These are phyloP conservation scores for Sardinella longiceps DNA, from an alignment of 2,797 vertebrate genomes.

Conservation along the genomic window DNA sequence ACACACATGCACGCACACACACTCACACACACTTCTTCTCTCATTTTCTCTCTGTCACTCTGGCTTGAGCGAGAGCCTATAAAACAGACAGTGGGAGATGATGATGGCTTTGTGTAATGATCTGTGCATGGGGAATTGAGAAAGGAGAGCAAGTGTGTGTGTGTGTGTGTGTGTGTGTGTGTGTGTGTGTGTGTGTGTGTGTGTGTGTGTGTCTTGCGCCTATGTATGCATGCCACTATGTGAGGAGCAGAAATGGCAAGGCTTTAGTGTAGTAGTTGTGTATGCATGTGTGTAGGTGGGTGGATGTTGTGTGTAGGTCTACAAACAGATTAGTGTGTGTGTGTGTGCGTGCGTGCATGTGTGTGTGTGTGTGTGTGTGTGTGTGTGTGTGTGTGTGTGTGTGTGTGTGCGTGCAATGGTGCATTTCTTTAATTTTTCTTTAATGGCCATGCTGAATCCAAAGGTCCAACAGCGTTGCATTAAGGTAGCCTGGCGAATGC, in stretches of 20 bases:
- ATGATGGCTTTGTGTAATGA: slow-evolving; percentile 63
- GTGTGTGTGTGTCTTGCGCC: slow-evolving; percentile 29
- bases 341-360: background rate
- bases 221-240: slow-evolving; percentile 20
- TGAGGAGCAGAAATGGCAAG: background rate
- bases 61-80: slow-evolving; percentile 33
- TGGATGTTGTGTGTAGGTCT: background rate
- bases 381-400: background rate
- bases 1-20: too few relatives aligned
- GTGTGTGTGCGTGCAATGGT: slow-evolving; percentile 14
- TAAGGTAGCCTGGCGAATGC: too few relatives aligned
- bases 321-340: background rate
- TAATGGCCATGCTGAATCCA: slow-evolving; percentile 44
- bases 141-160: slow-evolving; percentile 26
- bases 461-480: slow-evolving; percentile 33
- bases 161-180: slow-evolving; percentile 41
- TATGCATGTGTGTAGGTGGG: background rate
- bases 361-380: background rate
- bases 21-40: background rate
- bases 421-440: slow-evolving; percentile 47
- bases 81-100: slow-evolving; percentile 46
- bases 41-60: background rate
- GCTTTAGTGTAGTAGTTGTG: background rate
- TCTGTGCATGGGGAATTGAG: slow-evolving; percentile 22
- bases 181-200: slow-evolving; percentile 19